A percentile compares a stretch with the other conserved stretches of the same genome.
These are phyloP conservation scores for Drosophila saltans DNA, from an alignment of 1,140 invertebrate species.

Conservation along the genomic window DNA sequence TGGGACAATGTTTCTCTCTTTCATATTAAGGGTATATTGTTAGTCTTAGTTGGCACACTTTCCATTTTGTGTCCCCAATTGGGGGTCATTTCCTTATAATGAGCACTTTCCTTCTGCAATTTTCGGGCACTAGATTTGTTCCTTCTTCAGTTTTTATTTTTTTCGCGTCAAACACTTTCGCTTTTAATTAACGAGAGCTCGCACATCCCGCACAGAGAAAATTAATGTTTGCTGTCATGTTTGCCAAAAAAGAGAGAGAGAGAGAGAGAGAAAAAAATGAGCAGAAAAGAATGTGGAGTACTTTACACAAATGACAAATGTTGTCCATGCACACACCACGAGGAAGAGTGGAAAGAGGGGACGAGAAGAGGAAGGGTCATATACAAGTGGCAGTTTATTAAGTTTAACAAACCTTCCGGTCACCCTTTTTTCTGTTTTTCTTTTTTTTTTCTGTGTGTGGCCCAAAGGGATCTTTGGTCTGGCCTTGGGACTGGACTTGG, in stretches of 20 bases:
- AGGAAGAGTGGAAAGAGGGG: slow-evolving; percentile 14
- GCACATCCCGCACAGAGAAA: slow-evolving; percentile 43
- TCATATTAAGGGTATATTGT: background rate
- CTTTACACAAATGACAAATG: slow-evolving; percentile 76
- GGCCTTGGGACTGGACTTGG: slow-evolving; percentile 16
- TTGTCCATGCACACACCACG: slow-evolving; percentile 38
- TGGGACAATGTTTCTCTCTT: background rate
- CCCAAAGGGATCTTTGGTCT: slow-evolving; percentile 28
- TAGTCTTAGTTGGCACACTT: background rate
- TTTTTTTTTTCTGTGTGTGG: background rate
- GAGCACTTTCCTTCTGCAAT: slow-evolving; percentile 42
- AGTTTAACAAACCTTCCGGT: slow-evolving; percentile 46
- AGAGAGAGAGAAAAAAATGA: slow-evolving; percentile 44
- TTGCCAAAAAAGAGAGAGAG: slow-evolving; percentile 54
- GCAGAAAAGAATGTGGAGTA: slow-evolving; percentile 55
- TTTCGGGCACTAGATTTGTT: background rate
- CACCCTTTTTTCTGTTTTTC: background rate
- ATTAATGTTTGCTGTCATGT: slow-evolving; percentile 81
- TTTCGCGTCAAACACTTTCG: slow-evolving; percentile 70
- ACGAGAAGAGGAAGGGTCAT: slow-evolving; percentile 4
- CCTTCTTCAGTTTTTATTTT: slow-evolving; percentile 13
- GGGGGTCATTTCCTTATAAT: slow-evolving; percentile 34
- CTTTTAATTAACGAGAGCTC: slow-evolving; percentile 69
- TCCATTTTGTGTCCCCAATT: background rate
- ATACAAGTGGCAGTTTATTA: slow-evolving; percentile 66